Evolutionary conservation across 2,797 vertebrate genomes (phyloP).

Genomic region (Amblyraja radiata): DNA sequence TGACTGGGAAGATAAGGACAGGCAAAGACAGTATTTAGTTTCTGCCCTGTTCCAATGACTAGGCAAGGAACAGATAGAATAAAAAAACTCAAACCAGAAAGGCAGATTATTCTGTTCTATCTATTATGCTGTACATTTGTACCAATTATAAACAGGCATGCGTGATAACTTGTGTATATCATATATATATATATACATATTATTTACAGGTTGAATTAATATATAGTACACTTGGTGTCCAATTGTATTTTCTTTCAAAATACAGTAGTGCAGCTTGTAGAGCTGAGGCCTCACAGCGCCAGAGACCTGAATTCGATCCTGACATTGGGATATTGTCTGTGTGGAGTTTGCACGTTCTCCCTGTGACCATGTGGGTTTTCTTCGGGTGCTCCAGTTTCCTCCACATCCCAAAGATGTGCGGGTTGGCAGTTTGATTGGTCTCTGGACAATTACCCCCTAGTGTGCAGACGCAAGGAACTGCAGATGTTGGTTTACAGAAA

Average conservation of each 20-base stretch:
- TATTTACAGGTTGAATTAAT: background rate
- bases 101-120: slow-evolving; percentile 11
- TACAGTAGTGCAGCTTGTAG: no score
- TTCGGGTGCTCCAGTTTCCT: no score
- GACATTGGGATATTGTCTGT: no score
- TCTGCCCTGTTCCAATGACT: slow-evolving; percentile 12
- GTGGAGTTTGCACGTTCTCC: no score
- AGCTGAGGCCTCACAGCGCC: no score
- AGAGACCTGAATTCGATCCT: no score
- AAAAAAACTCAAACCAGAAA: background rate
- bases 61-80: slow-evolving; percentile 6
- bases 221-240: background rate
- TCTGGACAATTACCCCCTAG: no score
- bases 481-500: no score
- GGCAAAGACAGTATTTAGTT: slow-evolving; percentile 21
- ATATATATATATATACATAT: background rate
- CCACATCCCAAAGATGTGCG: no score
- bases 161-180: background rate
- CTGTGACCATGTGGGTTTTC: no score
- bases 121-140: background rate
- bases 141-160: background rate
- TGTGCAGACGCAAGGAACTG: no score
- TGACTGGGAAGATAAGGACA: slow-evolving; percentile 3
- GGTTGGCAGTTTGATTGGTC: no score
- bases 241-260: background rate